Conservation (phyloP, 2,888 invertebrate genomes). For the Blastobasis adustella region DNA sequence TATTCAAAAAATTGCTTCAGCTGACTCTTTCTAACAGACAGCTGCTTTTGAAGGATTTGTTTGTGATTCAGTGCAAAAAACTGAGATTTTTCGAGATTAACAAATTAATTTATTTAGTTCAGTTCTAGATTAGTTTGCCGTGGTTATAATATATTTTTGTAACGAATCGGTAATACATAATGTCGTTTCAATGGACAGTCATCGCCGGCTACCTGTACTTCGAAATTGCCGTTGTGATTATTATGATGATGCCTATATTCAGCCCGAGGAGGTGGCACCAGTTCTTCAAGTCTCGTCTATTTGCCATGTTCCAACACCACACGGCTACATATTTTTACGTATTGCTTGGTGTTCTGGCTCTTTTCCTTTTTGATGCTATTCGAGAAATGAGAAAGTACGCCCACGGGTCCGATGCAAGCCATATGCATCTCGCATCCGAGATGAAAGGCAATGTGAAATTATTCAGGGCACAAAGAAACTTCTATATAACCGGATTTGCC, state of each 20-base stretch:
- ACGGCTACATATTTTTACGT: conserved; percentile 81
- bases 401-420: conserved; percentile 47
- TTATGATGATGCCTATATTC: conserved; percentile 81
- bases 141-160: no score
- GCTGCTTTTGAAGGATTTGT: no score
- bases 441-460: conserved; percentile 81
- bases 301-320: conserved; percentile 76
- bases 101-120: no score
- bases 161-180: conserved; percentile 34
- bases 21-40: no score
- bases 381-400: conserved; percentile 83
- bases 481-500: conserved; percentile 86
- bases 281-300: conserved; percentile 82
- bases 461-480: conserved; percentile 86
- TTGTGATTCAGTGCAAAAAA: no score
- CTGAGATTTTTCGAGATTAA: no score
- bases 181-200: conserved; percentile 88
- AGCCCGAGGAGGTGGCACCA: conserved; percentile 84
- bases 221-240: conserved; percentile 77
- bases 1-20: no score
- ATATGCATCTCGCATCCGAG: conserved; percentile 74
- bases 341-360: conserved; percentile 69
- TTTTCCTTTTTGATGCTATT: conserved; percentile 82
- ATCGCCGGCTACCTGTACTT: conserved; percentile 83
- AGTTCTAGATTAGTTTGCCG: no score